Conservation (phyloP, 2,888 invertebrate species). For the Tachina grossa region DNA sequence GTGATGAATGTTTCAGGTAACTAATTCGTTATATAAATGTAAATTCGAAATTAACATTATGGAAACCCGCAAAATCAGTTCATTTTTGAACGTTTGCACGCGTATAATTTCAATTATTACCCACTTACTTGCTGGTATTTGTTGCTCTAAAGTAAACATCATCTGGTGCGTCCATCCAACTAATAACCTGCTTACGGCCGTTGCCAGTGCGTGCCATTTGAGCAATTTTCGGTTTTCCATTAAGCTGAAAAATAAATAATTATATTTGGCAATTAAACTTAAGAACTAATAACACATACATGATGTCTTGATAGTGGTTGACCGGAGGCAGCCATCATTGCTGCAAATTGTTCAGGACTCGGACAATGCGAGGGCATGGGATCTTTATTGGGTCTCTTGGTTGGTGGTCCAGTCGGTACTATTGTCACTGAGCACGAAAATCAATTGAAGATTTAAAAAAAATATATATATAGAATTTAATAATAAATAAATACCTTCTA, state of each 20-base stretch:
- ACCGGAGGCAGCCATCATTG: slow-evolving; percentile 88
- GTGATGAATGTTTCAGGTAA: no score
- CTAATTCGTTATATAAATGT: no score
- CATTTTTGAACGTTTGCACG: background rate
- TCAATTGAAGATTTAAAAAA: background rate
- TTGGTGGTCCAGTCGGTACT: slow-evolving; percentile 85
- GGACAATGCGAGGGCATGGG: slow-evolving; percentile 88
- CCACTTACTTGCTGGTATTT: slow-evolving; percentile 92
- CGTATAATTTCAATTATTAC: background rate
- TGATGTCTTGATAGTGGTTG: slow-evolving; percentile 89
- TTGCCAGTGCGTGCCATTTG: slow-evolving; percentile 90
- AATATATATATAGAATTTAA: background rate
- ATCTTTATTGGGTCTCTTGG: slow-evolving; percentile 92
- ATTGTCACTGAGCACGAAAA: slow-evolving; percentile 76
- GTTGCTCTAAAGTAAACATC: slow-evolving; percentile 98
- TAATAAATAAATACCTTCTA: slow-evolving; percentile 77
- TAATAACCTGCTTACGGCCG: slow-evolving; percentile 94
- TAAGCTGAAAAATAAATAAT: slow-evolving; percentile 84
- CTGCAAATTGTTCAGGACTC: slow-evolving; percentile 88
- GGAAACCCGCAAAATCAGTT: background rate
- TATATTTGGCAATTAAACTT: background rate
- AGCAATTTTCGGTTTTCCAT: slow-evolving; percentile 92
- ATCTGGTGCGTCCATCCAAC: slow-evolving; percentile 99
- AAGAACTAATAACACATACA: slow-evolving; percentile 80
- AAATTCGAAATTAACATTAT: background rate